A percentile compares a stretch with the other conserved stretches of the same genome.
Conservation (phyloP, 2,113 vertebrate species). For the Mobula birostris region DNA sequence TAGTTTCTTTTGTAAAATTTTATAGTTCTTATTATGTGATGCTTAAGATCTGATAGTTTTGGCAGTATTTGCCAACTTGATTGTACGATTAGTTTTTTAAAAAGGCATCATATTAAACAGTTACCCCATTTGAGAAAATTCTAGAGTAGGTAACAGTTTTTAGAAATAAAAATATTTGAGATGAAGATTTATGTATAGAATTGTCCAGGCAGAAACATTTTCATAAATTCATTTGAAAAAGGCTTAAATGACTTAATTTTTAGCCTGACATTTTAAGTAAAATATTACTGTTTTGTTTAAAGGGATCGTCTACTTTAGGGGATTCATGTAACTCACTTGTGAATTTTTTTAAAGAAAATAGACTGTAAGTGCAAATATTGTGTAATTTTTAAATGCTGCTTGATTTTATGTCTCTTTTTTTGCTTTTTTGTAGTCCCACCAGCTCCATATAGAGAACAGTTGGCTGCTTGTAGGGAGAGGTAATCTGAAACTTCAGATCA, state of each 20-base stretch:
- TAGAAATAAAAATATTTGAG: background rate
- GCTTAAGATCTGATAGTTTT: background rate
- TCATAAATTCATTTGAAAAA: no score
- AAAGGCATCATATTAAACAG: background rate
- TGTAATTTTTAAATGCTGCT: background rate
- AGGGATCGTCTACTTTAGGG: background rate
- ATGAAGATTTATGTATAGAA: background rate
- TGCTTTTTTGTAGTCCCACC: background rate
- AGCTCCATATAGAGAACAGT: background rate
- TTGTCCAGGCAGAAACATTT: background rate
- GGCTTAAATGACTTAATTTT: no score
- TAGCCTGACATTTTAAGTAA: background rate
- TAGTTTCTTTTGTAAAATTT: background rate
- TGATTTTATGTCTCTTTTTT: background rate
- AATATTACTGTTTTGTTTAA: background rate
- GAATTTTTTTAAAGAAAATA: background rate
- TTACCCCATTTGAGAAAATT: background rate
- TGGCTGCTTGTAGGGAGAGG: conserved; percentile 25
- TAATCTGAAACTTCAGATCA: conserved; percentile 25
- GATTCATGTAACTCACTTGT: background rate
- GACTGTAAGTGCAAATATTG: background rate
- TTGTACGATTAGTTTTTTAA: background rate
- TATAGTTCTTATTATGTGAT: background rate
- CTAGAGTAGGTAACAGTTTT: background rate
- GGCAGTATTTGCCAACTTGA: background rate